Percentiles rank a stretch among this genome's conserved stretches.
phyloP scores from a whole-genome alignment of 2,113 vertebrate genomes.

The Cairina moschata region DNA sequence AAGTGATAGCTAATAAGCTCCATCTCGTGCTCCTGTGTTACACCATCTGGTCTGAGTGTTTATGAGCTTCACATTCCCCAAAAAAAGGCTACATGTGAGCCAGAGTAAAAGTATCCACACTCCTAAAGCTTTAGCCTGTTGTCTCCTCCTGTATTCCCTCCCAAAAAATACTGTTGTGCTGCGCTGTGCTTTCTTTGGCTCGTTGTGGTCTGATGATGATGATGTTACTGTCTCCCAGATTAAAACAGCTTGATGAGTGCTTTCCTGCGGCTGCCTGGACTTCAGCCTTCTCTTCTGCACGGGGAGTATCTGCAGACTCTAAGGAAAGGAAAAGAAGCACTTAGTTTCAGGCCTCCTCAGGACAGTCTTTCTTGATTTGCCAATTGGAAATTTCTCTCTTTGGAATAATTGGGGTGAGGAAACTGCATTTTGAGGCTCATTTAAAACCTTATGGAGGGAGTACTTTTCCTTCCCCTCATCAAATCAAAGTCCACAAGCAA shows the following conservation, averaged over 20 bases:
- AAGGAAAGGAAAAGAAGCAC: not conserved
- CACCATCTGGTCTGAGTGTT: slow-evolving; percentile 41
- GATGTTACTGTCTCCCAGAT: not conserved
- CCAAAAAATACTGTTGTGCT: not conserved
- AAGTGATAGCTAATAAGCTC: slow-evolving; percentile 1
- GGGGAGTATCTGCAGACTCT: not conserved
- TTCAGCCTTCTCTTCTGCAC: not conserved
- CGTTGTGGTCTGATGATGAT: not conserved
- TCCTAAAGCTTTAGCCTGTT: not conserved
- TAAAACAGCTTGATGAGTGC: not conserved
- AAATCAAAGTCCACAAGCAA: not conserved
- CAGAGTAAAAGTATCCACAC: not conserved
- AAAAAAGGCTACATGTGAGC: not conserved
- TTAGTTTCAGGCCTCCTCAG: not conserved
- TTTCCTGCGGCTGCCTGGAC: not conserved
- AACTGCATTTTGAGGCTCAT: not conserved
- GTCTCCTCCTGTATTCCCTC: not conserved
- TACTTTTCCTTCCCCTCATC: not conserved
- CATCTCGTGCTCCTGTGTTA: slow-evolving; percentile 39
- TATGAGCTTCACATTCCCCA: not conserved
- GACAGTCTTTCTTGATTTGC: not conserved
- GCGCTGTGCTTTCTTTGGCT: not conserved
- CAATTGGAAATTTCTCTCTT: slow-evolving; percentile 24
- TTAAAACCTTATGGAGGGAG: not conserved
- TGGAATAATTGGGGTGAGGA: not conserved